phyloP scores from a whole-genome alignment of 92 coral and sea anemone species.

The Virgularia gustaviana region DNA sequence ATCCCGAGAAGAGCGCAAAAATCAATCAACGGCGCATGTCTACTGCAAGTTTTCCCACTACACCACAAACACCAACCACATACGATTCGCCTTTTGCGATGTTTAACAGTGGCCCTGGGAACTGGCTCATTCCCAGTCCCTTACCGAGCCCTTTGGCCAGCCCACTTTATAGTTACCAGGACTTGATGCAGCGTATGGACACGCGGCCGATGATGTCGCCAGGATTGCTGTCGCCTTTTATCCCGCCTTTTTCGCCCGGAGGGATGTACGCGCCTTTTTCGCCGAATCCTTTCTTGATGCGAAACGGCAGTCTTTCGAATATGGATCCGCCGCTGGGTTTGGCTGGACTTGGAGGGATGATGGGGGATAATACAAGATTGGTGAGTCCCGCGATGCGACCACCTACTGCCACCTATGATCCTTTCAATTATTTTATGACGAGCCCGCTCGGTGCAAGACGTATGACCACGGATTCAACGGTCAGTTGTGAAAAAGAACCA shows the following conservation, averaged over 20 bases:
- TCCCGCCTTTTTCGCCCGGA: constrained; percentile 23
- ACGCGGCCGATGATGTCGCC: constrained; percentile 10
- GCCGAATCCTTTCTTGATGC: constrained; percentile 14
- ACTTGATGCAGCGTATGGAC: constrained; percentile 24
- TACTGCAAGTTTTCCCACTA: constrained; percentile 11
- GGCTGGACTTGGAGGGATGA: neutral
- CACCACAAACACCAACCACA: neutral
- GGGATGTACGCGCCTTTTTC: constrained; percentile 21
- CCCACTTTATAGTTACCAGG: constrained; percentile 21
- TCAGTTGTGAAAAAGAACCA: neutral
- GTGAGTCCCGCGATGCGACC: constrained; percentile 3
- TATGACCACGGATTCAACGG: neutral
- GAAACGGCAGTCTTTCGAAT: constrained; percentile 20
- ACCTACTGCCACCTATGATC: neutral
- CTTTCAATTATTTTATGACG: constrained; percentile 15
- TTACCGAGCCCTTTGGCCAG: constrained; percentile 31
- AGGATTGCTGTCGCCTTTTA: constrained; percentile 18
- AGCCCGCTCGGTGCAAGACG: constrained; percentile 9
- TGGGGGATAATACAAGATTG: constrained; percentile 5
- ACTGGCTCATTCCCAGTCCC: constrained; percentile 31
- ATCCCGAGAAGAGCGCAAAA: constrained; percentile 18
- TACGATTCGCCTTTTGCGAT: constrained; percentile 9
- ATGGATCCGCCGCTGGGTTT: too few relatives aligned
- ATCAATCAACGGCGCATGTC: constrained; percentile 33
- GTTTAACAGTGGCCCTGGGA: constrained; percentile 6